Evolutionary conservation across 2,888 invertebrate species (phyloP).

Genomic region (Caenorhabditis doughertyi): DNA sequence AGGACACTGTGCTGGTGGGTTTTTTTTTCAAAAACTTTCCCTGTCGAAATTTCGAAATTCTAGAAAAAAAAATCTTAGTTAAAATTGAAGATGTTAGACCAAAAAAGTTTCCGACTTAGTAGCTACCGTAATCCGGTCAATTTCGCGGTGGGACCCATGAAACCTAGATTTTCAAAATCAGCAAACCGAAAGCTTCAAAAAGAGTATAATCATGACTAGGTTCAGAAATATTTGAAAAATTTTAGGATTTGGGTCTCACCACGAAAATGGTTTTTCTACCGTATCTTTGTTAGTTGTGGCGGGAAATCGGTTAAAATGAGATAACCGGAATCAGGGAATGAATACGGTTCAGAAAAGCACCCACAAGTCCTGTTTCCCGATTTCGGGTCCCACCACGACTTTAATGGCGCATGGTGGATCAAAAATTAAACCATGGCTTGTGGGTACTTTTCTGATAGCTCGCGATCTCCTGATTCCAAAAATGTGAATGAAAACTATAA

Average conservation of each 20-base stretch:
- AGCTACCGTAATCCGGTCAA: too few species aligned
- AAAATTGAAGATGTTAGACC: too few species aligned
- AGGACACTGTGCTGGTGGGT: conserved; percentile 36
- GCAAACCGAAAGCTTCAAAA: background rate
- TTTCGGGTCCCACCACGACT: background rate
- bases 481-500: background rate
- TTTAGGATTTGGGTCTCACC: conserved; percentile 1
- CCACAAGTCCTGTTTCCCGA: background rate
- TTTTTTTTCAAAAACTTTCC: background rate
- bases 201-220: background rate
- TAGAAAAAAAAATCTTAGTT: too few species aligned
- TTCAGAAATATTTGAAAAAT: background rate
- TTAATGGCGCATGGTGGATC: background rate
- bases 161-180: background rate
- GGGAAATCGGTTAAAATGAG: background rate
- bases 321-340: background rate
- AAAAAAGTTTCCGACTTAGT: too few species aligned
- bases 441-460: background rate
- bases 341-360: background rate
- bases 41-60: background rate
- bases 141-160: too few species aligned
- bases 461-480: background rate
- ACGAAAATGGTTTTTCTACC: background rate
- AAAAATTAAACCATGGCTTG: background rate
- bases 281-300: background rate